Evolutionary conservation across 2,888 invertebrate genomes (phyloP).

Genomic region (Cremastinae sp.): DNA sequence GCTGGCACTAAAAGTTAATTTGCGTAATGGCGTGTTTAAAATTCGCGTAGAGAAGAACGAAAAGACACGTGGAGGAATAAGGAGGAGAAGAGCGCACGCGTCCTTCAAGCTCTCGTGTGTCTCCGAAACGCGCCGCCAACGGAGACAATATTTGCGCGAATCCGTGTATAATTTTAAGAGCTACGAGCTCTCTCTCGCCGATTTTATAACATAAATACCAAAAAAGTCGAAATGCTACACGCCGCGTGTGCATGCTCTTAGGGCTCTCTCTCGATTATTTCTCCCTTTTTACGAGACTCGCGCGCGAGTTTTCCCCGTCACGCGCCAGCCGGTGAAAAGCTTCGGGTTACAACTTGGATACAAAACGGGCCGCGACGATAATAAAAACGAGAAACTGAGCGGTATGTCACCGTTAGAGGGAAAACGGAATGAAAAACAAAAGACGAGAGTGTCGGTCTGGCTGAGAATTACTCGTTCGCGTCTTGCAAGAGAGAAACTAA

Average conservation of each 20-base stretch:
- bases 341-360: constrained; percentile 55
- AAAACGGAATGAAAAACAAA: neutral
- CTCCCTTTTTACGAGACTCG: constrained; percentile 30
- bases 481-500: neutral
- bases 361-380: constrained; percentile 31
- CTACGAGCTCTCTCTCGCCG: too few species aligned
- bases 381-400: constrained; percentile 14
- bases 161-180: too few species aligned
- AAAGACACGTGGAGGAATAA: constrained; percentile 4
- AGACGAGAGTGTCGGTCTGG: neutral
- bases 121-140: constrained; percentile 3
- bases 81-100: constrained; percentile 20
- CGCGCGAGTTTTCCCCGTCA: neutral
- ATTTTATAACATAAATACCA: too few species aligned
- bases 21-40: constrained; percentile 76
- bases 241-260: neutral
- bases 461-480: neutral
- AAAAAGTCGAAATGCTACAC: neutral
- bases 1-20: constrained; percentile 76
- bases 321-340: constrained; percentile 13
- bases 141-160: neutral
- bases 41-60: constrained; percentile 63
- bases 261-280: neutral
- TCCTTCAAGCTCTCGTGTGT: constrained; percentile 14
- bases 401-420: neutral